A percentile compares a stretch with the other conserved stretches of the same genome.
These are phyloP conservation scores for Marisa cornuarietis DNA, from an alignment of 1,140 invertebrate genomes.

Conservation along the genomic window DNA sequence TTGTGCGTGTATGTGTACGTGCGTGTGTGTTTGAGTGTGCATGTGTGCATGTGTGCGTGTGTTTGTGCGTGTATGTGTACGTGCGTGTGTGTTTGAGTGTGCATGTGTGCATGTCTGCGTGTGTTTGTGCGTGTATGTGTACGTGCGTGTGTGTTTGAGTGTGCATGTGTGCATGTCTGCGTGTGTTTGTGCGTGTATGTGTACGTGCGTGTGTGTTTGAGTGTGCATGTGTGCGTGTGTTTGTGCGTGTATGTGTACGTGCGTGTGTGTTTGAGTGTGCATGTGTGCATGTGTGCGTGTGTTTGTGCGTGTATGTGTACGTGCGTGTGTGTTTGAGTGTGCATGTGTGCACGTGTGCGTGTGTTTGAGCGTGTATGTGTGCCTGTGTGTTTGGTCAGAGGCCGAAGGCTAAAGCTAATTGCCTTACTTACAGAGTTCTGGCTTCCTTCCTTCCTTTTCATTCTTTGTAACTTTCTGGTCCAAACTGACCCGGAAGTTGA, in stretches of 20 bases:
- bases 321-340: neutral
- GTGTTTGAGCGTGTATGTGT: neutral
- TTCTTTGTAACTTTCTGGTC: no score
- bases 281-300: neutral
- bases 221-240: neutral
- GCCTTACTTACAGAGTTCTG: no score
- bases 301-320: neutral
- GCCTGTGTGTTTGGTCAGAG: no score
- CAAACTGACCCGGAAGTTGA: no score
- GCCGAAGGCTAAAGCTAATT: no score
- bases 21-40: neutral
- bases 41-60: neutral
- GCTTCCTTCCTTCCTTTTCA: no score
- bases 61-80: conserved; percentile 3
- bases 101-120: neutral
- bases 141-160: no score
- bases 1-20: neutral
- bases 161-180: neutral
- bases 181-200: neutral
- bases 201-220: neutral
- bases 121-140: neutral
- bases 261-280: neutral
- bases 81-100: no score
- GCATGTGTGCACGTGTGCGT: neutral
- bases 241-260: neutral